Base-by-base conservation (phyloP, 2,888 invertebrate species). In the Abscondita cerata region DNA sequence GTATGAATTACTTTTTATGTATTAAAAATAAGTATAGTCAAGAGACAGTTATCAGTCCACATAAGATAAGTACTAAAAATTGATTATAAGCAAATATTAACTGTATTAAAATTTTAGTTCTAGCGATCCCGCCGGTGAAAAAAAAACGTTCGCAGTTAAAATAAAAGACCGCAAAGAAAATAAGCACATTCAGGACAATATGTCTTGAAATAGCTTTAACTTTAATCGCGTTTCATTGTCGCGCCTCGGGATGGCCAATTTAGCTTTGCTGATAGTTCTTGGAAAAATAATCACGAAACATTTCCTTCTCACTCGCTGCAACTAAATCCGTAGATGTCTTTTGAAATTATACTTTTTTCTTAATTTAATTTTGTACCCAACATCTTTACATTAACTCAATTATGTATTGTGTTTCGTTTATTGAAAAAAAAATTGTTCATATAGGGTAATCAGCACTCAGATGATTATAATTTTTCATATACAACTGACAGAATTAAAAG, bases 161-260 rank as follows among this genome's bases (percentile, higher is more conserved):
- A 51, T 50, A 57, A 52, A 34, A 36, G 50, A 51, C 54, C 53
- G 51, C 52, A 53, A 63, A 31, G 51, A 59, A 47, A 50, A 51
- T 48, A 41, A 59, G 59, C 53, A 59, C 63, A 63, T 62, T 54
- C 63, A 58, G 63, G 69, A 70, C 71, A 70, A 72, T 72, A 68
- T 72, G 73, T 70, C 68, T 68, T 68, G 63, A 65, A 70, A 72
- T 67, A 66, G 67, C 70, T 69, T 63, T 64, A 72, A 70, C 68
- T 72, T 69, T 74, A 72, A 73, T 73, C 73, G 73, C 68, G 67
- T 72, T 73, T 72, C 71, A 68, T 69, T 73, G 73, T 72, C 69
- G 68, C 67, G 71, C 70, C 72, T 68, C 71, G 64, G 69, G 71
- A 73, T 69, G 68, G 70, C 67, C 70, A 70, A 70, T 72, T 70